Conservation (phyloP, 2,888 invertebrate genomes). For the Fissipunctia ypsillon region DNA sequence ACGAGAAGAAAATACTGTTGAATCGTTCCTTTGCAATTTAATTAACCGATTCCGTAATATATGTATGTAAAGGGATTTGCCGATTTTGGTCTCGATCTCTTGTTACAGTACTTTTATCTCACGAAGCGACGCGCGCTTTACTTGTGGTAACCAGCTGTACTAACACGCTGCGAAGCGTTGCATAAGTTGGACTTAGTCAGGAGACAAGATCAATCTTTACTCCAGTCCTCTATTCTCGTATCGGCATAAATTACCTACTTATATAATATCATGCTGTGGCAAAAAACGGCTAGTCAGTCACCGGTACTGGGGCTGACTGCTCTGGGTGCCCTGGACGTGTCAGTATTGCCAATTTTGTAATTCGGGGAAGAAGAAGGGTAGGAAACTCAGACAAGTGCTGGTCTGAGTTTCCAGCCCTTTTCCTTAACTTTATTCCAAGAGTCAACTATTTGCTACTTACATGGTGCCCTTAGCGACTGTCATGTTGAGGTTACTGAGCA, state of each 20-base stretch:
- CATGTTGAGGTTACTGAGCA: constrained; percentile 97
- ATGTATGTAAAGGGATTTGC: too few relatives aligned
- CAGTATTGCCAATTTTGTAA: not conserved
- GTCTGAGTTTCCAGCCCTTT: not conserved
- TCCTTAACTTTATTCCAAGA: not conserved
- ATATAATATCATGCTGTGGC: not conserved
- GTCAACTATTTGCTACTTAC: constrained; percentile 90
- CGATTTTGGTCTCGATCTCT: too few relatives aligned
- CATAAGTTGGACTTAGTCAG: not conserved
- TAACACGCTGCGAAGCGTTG: too few relatives aligned
- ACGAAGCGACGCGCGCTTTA: too few relatives aligned
- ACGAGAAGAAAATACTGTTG: not conserved
- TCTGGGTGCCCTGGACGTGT: not conserved
- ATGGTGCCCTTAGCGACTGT: constrained; percentile 98
- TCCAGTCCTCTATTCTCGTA: not conserved
- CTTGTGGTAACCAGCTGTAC: too few relatives aligned
- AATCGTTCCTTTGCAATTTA: not conserved
- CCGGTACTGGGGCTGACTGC: not conserved
- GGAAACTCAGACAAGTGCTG: not conserved
- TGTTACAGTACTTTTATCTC: too few relatives aligned
- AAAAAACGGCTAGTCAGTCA: not conserved
- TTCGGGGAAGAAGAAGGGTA: not conserved
- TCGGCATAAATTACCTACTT: not conserved
- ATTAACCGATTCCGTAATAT: not conserved
- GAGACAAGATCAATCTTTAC: not conserved